Evolutionary conservation across 2,113 vertebrate species (phyloP).

Genomic region (Pandion haliaetus): DNA sequence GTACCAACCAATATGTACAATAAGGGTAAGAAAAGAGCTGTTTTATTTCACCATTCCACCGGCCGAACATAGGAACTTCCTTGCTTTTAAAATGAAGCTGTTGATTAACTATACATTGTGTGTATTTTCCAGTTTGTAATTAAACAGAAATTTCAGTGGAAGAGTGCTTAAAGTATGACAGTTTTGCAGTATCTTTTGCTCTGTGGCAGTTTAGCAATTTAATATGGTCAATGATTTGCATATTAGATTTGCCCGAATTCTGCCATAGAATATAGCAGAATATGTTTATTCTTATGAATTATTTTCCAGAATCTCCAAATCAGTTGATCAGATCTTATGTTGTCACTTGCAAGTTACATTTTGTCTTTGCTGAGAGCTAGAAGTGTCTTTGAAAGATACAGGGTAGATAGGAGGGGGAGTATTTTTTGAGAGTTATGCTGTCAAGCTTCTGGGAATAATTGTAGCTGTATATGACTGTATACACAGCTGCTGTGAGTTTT

Average conservation of each 20-base stretch:
- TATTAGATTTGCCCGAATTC: background rate
- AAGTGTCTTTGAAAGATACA: background rate
- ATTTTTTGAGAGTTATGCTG: background rate
- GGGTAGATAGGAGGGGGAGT: background rate
- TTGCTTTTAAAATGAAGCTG: background rate
- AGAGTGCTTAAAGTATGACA: background rate
- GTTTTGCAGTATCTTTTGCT: background rate
- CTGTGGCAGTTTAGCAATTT: background rate
- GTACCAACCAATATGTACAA: constrained; percentile 99
- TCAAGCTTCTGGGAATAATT: background rate
- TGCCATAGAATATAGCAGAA: background rate
- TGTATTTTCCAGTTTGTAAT: background rate
- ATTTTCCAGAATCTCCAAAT: background rate
- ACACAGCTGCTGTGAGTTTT: background rate
- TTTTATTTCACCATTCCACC: background rate
- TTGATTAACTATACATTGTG: background rate
- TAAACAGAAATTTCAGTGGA: background rate
- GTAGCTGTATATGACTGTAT: background rate
- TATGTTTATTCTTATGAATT: background rate
- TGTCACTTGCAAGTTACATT: background rate
- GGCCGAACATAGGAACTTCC: background rate
- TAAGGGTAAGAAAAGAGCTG: constrained; percentile 79
- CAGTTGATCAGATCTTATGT: background rate
- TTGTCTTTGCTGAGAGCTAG: background rate
- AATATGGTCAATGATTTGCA: background rate